Conservation (phyloP, 1,140 invertebrate species). For the Apis florea region DNA sequence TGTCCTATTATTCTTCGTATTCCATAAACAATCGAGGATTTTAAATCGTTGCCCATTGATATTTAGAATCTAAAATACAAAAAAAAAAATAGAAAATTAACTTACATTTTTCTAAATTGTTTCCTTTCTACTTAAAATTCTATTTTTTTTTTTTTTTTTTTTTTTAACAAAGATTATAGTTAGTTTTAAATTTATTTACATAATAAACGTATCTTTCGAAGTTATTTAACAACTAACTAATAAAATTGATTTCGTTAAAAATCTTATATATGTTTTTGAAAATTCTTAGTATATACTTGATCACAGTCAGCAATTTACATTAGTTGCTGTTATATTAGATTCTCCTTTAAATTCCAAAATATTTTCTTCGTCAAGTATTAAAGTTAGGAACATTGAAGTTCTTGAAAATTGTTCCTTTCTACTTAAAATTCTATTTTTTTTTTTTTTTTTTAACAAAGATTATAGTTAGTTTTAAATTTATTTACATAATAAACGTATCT, state of each 20-base stretch:
- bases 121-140: not conserved
- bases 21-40: not conserved
- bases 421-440: not conserved
- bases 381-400: not conserved
- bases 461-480: not conserved
- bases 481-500: too few species aligned
- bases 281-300: conserved; percentile 2
- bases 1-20: not conserved
- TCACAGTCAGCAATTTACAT: conserved; percentile 17
- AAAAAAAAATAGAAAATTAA: too few species aligned
- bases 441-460: too few species aligned
- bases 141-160: too few species aligned
- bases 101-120: not conserved
- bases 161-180: too few species aligned
- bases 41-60: not conserved
- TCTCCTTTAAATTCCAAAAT: not conserved
- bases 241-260: not conserved
- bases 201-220: not conserved
- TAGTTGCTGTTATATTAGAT: not conserved
- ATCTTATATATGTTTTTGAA: not conserved
- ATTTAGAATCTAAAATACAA: not conserved
- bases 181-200: not conserved
- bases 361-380: not conserved
- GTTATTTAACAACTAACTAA: not conserved
- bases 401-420: too few species aligned